phyloP scores from a whole-genome alignment of 2,113 vertebrate species.

The Aythya baeri region DNA sequence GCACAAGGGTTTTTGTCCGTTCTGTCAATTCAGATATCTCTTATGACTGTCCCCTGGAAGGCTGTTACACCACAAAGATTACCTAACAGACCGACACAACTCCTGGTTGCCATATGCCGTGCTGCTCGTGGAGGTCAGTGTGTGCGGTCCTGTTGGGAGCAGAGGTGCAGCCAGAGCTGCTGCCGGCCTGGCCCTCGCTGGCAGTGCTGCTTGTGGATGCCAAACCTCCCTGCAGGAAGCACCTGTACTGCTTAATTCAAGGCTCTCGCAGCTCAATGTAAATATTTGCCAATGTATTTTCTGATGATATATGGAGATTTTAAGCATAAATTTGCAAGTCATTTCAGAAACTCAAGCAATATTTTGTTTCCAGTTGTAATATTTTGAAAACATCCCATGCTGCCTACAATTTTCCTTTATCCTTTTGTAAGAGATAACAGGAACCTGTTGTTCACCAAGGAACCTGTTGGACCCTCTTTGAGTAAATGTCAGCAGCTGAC shows the following conservation, averaged over 20 bases:
- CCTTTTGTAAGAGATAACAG: neutral
- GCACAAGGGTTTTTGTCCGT: neutral
- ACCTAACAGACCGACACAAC: neutral
- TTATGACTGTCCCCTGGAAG: neutral
- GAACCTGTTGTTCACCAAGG: too few relatives aligned
- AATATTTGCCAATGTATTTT: neutral
- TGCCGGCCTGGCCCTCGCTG: accelerated
- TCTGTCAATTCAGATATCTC: neutral
- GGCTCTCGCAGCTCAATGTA: neutral
- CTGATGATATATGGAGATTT: neutral
- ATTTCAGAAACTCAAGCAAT: neutral
- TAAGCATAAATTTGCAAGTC: neutral
- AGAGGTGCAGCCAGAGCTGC: neutral
- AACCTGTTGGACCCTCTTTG: neutral
- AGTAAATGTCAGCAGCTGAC: neutral
- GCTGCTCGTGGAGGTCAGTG: neutral
- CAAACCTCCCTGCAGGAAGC: neutral
- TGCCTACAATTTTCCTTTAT: neutral
- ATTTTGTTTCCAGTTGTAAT: neutral
- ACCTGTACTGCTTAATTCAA: neutral
- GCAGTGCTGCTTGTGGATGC: neutral
- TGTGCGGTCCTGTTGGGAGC: accelerated
- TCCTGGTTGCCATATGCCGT: accelerated
- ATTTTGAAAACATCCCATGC: neutral
- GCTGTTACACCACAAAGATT: neutral